phyloP scores from a whole-genome alignment of 2,113 vertebrate species.

The Lepisosteus oculatus region DNA sequence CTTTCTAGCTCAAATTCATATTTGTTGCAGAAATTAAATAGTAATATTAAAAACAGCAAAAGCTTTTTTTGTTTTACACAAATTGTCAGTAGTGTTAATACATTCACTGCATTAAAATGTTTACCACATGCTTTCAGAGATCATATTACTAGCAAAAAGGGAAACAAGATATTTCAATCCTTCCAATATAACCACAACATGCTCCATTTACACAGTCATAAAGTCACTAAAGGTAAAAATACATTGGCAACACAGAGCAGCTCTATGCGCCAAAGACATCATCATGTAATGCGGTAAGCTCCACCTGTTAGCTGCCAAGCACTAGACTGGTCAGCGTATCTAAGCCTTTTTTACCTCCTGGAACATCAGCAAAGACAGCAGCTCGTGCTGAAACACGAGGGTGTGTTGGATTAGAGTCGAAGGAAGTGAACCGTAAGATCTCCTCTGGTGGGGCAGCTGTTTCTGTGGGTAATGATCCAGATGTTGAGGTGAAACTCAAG shows the following conservation, averaged over 20 bases:
- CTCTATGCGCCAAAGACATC: conserved; percentile 63
- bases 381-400: conserved; percentile 66
- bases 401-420: conserved; percentile 66
- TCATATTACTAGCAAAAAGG: not conserved
- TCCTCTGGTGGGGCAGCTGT: conserved; percentile 59
- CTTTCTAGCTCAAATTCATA: too few relatives aligned
- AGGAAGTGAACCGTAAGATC: conserved; percentile 76
- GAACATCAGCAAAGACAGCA: conserved; percentile 75
- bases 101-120: not conserved
- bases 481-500: conserved; percentile 55
- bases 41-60: too few relatives aligned
- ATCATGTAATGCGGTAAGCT: conserved; percentile 58
- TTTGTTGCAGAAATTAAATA: too few relatives aligned
- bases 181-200: not conserved
- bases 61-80: too few relatives aligned
- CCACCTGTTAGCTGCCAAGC: conserved; percentile 71
- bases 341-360: conserved; percentile 74
- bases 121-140: not conserved
- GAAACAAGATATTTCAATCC: not conserved
- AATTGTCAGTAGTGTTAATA: too few relatives aligned
- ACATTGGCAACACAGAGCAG: conserved; percentile 61
- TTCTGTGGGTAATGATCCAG: conserved; percentile 67
- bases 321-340: conserved; percentile 68
- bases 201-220: conserved; percentile 21
- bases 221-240: not conserved